These are phyloP conservation scores for Chirona hameri DNA, from an alignment of 2,888 invertebrate species.

Conservation along the genomic window DNA sequence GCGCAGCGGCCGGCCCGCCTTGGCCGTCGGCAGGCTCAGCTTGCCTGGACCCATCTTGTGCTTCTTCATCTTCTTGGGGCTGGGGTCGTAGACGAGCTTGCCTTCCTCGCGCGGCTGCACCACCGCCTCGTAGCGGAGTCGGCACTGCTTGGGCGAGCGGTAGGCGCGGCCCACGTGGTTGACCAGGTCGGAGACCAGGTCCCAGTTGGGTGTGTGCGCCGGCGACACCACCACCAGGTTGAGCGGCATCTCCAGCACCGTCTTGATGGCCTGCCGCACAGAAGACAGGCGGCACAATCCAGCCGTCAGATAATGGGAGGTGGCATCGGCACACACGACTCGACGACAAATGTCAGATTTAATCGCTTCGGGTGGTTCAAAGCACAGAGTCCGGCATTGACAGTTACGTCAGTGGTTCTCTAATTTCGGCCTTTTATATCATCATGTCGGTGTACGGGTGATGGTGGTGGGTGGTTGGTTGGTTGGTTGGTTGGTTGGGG, in stretches of 20 bases:
- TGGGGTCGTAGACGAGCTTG: conserved; percentile 48
- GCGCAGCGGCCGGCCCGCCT: conserved; percentile 67
- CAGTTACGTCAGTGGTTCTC: neutral
- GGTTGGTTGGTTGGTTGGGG: too few species aligned
- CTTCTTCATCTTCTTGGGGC: conserved; percentile 76
- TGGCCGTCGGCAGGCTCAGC: conserved; percentile 57
- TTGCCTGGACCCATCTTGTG: conserved; percentile 69
- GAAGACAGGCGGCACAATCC: neutral
- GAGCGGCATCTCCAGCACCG: conserved; percentile 60
- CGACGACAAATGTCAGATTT: neutral
- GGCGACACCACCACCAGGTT: conserved; percentile 72
- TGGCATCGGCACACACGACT: neutral
- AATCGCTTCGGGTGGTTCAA: conserved; percentile 10
- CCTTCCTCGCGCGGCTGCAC: conserved; percentile 86
- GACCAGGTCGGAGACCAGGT: conserved; percentile 85
- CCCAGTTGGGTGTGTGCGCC: conserved; percentile 92
- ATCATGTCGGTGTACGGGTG: neutral
- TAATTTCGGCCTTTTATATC: conserved; percentile 25
- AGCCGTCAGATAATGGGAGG: too few species aligned
- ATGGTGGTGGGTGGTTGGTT: too few species aligned
- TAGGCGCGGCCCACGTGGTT: conserved; percentile 79
- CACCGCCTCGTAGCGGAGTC: conserved; percentile 81
- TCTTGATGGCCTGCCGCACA: conserved; percentile 35
- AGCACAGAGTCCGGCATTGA: conserved; percentile 25
- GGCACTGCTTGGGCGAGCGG: conserved; percentile 86